Conservation (phyloP, 2,888 invertebrate genomes). For the Caenorhabditis sp. region DNA sequence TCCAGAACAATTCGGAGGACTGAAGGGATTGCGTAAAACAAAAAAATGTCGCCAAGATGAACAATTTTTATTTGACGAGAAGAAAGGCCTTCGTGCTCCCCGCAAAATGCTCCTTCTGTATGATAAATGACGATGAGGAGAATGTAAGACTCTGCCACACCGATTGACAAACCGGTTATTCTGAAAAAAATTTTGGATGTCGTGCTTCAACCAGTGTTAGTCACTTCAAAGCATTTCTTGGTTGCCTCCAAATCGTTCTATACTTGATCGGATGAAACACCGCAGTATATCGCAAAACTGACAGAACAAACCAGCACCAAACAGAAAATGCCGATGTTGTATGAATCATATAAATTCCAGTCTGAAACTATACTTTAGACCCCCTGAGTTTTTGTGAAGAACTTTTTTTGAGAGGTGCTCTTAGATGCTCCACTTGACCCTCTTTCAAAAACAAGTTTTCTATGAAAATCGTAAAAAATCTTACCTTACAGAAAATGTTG, state of each 20-base stretch:
- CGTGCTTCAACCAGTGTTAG: background rate
- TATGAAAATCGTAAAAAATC: background rate
- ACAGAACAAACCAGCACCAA: conserved; percentile 67
- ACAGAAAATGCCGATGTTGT: conserved; percentile 68
- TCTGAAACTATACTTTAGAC: conserved; percentile 34
- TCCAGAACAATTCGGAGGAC: conserved; percentile 60
- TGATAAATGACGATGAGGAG: conserved; percentile 58
- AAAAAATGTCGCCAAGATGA: conserved; percentile 61
- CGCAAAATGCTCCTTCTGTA: background rate
- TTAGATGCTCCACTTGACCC: background rate
- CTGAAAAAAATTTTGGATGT: conserved; percentile 23
- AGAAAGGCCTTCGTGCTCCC: background rate
- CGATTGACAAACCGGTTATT: conserved; percentile 43
- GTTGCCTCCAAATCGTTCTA: conserved; percentile 66
- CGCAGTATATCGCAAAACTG: conserved; percentile 62
- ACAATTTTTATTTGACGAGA: conserved; percentile 39
- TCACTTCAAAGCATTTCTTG: conserved; percentile 60
- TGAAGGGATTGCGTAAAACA: conserved; percentile 65
- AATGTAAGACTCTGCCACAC: conserved; percentile 59
- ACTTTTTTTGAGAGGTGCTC: background rate
- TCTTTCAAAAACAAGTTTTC: no score
- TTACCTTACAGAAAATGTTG: conserved; percentile 44
- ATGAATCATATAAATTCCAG: conserved; percentile 65
- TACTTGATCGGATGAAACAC: conserved; percentile 68
- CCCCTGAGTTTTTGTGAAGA: background rate